Conservation (phyloP, 2,888 invertebrate genomes). For the Papilio protenor region DNA sequence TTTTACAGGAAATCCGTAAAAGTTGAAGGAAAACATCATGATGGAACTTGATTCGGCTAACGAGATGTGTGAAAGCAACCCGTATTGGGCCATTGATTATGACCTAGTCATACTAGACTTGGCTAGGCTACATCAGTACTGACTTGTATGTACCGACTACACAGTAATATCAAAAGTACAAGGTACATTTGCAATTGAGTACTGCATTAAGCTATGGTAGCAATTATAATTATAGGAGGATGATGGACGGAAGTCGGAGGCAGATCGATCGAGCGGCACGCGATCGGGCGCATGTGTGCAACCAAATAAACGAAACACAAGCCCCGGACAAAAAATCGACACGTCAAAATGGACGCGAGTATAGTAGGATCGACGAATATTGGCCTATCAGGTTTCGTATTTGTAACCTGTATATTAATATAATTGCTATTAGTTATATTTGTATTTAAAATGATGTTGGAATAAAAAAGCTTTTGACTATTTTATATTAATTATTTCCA, state of each 20-base stretch:
- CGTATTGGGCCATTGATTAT: neutral
- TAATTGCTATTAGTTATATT: too few relatives aligned
- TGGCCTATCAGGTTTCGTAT: constrained; percentile 50
- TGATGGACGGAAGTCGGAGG: constrained; percentile 43
- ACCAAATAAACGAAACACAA: constrained; percentile 79
- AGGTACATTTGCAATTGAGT: neutral
- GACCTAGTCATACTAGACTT: neutral
- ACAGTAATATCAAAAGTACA: neutral
- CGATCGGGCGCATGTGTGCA: constrained; percentile 70
- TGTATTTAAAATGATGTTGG: too few relatives aligned
- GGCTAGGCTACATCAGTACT: neutral
- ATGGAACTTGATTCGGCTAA: neutral
- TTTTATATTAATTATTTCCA: too few relatives aligned
- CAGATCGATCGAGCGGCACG: constrained; percentile 67
- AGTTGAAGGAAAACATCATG: neutral
- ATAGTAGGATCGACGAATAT: constrained; percentile 48
- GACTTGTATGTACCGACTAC: neutral
- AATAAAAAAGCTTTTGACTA: too few relatives aligned
- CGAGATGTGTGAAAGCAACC: neutral
- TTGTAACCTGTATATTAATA: neutral
- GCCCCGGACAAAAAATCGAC: constrained; percentile 72
- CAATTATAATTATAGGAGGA: constrained; percentile 42
- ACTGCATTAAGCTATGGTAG: neutral
- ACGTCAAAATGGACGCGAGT: constrained; percentile 77
- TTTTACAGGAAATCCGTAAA: neutral